A percentile compares a stretch with the other conserved stretches of the same genome.
These are phyloP conservation scores for Channa striata DNA, from an alignment of 2,797 vertebrate genomes.

Conservation along the genomic window DNA sequence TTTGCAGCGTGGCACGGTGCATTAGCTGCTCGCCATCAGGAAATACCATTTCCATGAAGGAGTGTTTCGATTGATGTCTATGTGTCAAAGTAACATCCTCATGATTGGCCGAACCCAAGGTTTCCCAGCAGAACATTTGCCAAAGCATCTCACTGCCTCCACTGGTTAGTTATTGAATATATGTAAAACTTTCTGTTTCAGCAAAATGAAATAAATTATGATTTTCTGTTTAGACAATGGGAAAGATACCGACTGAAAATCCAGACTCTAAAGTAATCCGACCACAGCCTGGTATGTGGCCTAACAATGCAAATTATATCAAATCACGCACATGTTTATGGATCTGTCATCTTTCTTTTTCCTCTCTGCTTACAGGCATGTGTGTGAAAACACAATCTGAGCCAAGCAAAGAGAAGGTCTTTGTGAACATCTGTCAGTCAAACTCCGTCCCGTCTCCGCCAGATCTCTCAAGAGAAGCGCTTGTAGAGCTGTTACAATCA, in stretches of 20 bases:
- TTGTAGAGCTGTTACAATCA: constrained; percentile 89
- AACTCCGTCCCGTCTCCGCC: constrained; percentile 87
- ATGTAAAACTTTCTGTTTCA: background rate
- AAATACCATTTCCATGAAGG: too few relatives aligned
- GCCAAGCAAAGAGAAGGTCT: constrained; percentile 84
- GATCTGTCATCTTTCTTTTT: background rate
- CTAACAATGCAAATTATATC: background rate
- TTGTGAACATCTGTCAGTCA: constrained; percentile 92
- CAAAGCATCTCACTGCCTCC: too few relatives aligned
- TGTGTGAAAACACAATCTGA: constrained; percentile 88
- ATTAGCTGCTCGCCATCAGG: too few relatives aligned
- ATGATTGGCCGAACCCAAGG: too few relatives aligned
- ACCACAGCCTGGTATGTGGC: constrained; percentile 79
- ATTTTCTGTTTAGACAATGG: constrained; percentile 71
- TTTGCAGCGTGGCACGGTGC: too few relatives aligned
- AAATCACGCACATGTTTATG: background rate
- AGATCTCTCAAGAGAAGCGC: constrained; percentile 85
- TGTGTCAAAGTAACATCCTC: too few relatives aligned
- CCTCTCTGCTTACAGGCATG: constrained; percentile 78
- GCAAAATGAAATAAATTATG: background rate
- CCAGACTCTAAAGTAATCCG: constrained; percentile 78
- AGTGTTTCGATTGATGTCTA: too few relatives aligned
- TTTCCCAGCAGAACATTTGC: too few relatives aligned
- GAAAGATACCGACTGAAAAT: constrained; percentile 65
- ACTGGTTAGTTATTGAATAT: background rate